Percentiles rank a stretch among this genome's conserved stretches.
phyloP scores from a whole-genome alignment of 2,113 vertebrate genomes.

The Nothoprocta pentlandii region DNA sequence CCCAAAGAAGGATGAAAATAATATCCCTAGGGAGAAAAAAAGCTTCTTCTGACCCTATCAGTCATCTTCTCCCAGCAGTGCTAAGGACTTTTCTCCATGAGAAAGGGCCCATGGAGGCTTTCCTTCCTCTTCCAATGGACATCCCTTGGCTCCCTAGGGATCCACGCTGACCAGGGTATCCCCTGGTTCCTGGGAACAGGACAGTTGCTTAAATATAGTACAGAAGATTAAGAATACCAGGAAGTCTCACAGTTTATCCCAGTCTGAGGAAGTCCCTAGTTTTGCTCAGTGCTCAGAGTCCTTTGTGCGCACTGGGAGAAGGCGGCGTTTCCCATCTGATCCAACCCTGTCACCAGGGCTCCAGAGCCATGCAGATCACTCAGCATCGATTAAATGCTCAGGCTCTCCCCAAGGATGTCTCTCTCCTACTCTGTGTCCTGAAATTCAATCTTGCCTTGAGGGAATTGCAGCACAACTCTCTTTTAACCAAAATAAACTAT shows the following conservation, averaged over 20 bases:
- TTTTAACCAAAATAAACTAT: constrained; percentile 68
- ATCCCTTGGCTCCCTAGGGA: background rate
- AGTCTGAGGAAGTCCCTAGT: background rate
- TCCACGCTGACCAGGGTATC: background rate
- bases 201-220: background rate
- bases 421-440: background rate
- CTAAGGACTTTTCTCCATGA: background rate
- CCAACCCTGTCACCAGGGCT: background rate
- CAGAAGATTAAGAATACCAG: background rate
- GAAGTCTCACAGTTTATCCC: background rate
- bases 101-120: background rate
- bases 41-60: background rate
- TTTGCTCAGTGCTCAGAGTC: background rate
- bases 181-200: background rate
- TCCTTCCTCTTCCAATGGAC: background rate
- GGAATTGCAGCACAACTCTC: constrained; percentile 21
- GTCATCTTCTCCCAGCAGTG: background rate
- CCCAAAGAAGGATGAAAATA: background rate
- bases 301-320: background rate
- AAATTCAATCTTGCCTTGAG: background rate
- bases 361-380: background rate
- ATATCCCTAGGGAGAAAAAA: background rate
- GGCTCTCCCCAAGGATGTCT: fast-evolving
- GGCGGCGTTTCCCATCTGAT: background rate
- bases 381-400: background rate